These are phyloP conservation scores for Podarcis siculus DNA, from an alignment of 2,797 vertebrate genomes.

Conservation along the genomic window DNA sequence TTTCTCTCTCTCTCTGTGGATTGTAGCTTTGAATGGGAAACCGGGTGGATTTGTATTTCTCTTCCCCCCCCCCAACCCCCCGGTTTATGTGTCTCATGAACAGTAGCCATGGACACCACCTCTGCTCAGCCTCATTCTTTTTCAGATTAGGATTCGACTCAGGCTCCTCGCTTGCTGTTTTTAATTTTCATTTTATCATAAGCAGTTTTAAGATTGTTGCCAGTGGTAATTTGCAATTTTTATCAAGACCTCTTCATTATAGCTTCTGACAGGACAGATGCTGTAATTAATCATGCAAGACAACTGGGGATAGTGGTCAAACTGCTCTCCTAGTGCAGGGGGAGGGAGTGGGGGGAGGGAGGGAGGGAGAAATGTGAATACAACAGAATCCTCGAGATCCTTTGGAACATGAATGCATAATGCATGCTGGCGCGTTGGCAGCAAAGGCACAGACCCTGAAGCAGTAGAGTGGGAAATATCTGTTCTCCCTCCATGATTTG, in stretches of 20 bases:
- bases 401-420: constrained; percentile 37
- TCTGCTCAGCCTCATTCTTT: constrained; percentile 75
- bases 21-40: constrained; percentile 60
- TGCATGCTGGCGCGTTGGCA: constrained; percentile 2
- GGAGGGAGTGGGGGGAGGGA: constrained; percentile 23
- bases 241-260: constrained; percentile 96
- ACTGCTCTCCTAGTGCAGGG: constrained; percentile 71
- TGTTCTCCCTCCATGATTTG: background rate
- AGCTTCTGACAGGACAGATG: constrained; percentile 99
- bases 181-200: constrained; percentile 99
- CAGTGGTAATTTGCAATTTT: constrained; percentile 98
- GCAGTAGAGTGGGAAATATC: background rate
- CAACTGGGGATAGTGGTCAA: constrained; percentile 90
- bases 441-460: background rate
- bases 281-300: constrained; percentile 97
- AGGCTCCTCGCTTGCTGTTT: constrained; percentile 93
- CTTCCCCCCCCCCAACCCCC: background rate
- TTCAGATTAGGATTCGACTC: constrained; percentile 92
- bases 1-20: background rate
- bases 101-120: constrained; percentile 80
- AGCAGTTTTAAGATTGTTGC: constrained; percentile 98
- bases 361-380: background rate
- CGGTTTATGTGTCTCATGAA: constrained; percentile 74
- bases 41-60: constrained; percentile 78
- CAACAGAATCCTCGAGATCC: constrained; percentile 51